These are phyloP conservation scores for Drosophila melanica DNA, from an alignment of 1,140 invertebrate species.

Conservation along the genomic window DNA sequence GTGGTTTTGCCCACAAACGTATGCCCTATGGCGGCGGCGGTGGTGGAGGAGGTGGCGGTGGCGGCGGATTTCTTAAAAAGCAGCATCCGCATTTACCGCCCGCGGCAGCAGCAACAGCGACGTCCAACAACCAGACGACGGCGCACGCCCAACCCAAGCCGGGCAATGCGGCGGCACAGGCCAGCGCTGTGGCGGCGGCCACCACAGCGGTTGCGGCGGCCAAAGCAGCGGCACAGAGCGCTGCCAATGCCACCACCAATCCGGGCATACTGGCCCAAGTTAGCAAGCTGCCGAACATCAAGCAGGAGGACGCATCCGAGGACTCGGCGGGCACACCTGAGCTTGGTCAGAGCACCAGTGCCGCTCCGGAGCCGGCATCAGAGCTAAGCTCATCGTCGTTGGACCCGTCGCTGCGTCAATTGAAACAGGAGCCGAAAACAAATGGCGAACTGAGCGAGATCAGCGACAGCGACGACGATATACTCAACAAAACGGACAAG, in stretches of 20 bases:
- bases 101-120: slow-evolving; percentile 6
- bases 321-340: slow-evolving; percentile 56
- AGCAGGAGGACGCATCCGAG: slow-evolving; percentile 66
- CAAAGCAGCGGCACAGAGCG: slow-evolving; percentile 77
- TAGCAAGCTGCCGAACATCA: slow-evolving; percentile 57
- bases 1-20: slow-evolving; percentile 74
- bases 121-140: slow-evolving; percentile 31
- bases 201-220: slow-evolving; percentile 79
- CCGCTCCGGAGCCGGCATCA: neutral
- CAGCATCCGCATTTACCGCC: slow-evolving; percentile 53
- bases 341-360: slow-evolving; percentile 14
- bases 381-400: neutral
- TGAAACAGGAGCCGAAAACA: slow-evolving; percentile 54
- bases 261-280: slow-evolving; percentile 75
- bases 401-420: slow-evolving; percentile 12
- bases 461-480: slow-evolving; percentile 93
- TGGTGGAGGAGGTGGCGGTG: slow-evolving; percentile 21
- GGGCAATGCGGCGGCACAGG: slow-evolving; percentile 64
- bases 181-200: slow-evolving; percentile 72
- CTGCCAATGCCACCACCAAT: slow-evolving; percentile 78
- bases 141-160: slow-evolving; percentile 47
- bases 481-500: slow-evolving; percentile 86
- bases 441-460: slow-evolving; percentile 91
- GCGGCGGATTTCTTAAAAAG: slow-evolving; percentile 52
- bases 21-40: slow-evolving; percentile 63